Evolutionary conservation across 2,888 invertebrate genomes (phyloP).

Genomic region (Tipula confusa): DNA sequence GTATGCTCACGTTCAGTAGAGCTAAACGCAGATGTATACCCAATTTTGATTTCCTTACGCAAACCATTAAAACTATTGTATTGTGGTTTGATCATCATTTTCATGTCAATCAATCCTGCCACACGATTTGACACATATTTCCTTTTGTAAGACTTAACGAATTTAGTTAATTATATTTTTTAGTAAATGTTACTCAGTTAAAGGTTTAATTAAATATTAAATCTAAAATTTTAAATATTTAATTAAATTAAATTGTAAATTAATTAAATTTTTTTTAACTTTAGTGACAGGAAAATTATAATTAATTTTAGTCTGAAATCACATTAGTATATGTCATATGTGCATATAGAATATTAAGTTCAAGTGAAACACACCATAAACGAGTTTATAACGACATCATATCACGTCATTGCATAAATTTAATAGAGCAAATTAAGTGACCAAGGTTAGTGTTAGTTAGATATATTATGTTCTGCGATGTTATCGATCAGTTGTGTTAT

Average conservation of each 20-base stretch:
- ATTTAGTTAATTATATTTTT: too few species aligned
- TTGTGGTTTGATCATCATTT: neutral
- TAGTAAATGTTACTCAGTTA: too few species aligned
- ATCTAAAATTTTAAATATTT: too few species aligned
- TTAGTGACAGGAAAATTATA: neutral
- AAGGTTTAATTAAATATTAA: too few species aligned
- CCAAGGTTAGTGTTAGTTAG: neutral
- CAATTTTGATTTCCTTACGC: neutral
- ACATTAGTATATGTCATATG: neutral
- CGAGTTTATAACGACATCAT: neutral
- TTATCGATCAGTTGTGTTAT: neutral
- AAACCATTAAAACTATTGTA: too few species aligned
- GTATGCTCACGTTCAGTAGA: too few species aligned
- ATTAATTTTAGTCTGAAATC: neutral
- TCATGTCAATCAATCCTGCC: neutral
- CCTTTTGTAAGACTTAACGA: neutral
- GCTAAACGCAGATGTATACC: neutral
- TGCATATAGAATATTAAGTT: neutral
- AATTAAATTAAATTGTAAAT: too few species aligned
- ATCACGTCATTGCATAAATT: slow-evolving; percentile 21
- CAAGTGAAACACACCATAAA: neutral
- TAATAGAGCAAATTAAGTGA: neutral
- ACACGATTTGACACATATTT: neutral
- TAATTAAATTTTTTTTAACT: neutral
- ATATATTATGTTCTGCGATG: neutral